Evolutionary conservation across 2,888 invertebrate genomes (phyloP).

Genomic region (Drosophila borealis): DNA sequence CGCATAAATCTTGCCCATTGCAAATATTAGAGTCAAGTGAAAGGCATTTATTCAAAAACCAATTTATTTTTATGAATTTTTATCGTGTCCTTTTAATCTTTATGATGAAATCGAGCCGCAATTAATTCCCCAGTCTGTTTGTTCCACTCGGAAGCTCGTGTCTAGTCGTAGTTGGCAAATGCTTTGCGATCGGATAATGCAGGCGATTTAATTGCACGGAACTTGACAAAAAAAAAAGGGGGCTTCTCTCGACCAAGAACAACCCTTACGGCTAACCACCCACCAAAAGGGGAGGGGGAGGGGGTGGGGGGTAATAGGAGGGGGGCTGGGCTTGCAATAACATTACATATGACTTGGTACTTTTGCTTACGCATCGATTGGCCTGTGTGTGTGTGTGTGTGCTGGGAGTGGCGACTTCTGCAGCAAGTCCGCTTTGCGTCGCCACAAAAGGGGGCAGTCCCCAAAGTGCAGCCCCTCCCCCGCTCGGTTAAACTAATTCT

Average conservation of each 20-base stretch:
- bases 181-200: constrained; percentile 55
- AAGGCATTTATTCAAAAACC: constrained; percentile 45
- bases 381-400: constrained; percentile 7
- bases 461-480: not conserved
- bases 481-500: constrained; percentile 56
- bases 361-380: constrained; percentile 76
- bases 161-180: constrained; percentile 38
- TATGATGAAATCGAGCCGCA: constrained; percentile 71
- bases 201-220: constrained; percentile 65
- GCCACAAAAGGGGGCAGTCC: constrained; percentile 26
- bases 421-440: constrained; percentile 32
- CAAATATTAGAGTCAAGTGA: constrained; percentile 35
- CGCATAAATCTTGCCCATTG: constrained; percentile 52
- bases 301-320: too few species aligned
- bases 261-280: constrained; percentile 41
- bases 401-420: constrained; percentile 29
- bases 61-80: constrained; percentile 74
- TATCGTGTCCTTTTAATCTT: constrained; percentile 60
- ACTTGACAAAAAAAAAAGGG: constrained; percentile 54
- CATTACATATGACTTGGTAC: constrained; percentile 57
- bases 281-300: constrained; percentile 30
- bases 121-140: constrained; percentile 47
- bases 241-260: constrained; percentile 8
- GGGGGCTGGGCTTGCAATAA: constrained; percentile 38
- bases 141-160: constrained; percentile 23